Base-by-base conservation (phyloP, 2,113 vertebrate genomes). In the Eulemur macaco region DNA sequence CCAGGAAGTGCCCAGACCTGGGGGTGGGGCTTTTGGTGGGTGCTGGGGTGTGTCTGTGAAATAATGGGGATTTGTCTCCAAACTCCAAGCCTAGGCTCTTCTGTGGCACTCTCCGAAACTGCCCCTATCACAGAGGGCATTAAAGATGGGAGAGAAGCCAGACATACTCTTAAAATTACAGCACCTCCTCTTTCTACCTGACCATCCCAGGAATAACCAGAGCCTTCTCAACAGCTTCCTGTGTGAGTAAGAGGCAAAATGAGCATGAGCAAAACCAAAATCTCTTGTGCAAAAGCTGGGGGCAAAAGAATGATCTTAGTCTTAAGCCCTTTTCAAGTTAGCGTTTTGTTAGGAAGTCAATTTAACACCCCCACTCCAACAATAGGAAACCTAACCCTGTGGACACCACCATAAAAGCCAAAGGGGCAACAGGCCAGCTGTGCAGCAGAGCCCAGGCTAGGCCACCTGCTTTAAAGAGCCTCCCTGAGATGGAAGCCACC, bases 1-100 rank as follows among this genome's bases (percentile, higher is more conserved):
- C 39, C 54, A 50, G 1, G 1, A 64, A 39, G 39, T 10, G 64
- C 47, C 27, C 3, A 1, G 6, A 0, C 14, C 20, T 15, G 39
- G 39, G 25, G 54, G 54, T 2, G 14, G 54, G 39, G 39, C 39
- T 50, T 12, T 6, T 18, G 15, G 27, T 13, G 84, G 52, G 14
- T 21, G 73, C 6, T 3, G 8, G 39, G 3, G 18, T 1, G 1
- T 17, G 31, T 83, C 27, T 63, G 15, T 23, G 25, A 23, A 8
- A 27, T 25, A 18, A 18, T 2, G 31, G 20, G 37, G 56, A 14
- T 14, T 1, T 92, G 60, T 60, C 7, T 12, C 10, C 71, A 14
- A 14, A 14, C 37, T 45, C 71, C 1, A 5, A 29, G 42, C 29
- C 74, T 7, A 5, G 50, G 31, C 29, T 23, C 11, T 54, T 58